These are phyloP conservation scores for Cheilinus undulatus DNA, from an alignment of 2,113 vertebrate genomes.

Conservation along the genomic window DNA sequence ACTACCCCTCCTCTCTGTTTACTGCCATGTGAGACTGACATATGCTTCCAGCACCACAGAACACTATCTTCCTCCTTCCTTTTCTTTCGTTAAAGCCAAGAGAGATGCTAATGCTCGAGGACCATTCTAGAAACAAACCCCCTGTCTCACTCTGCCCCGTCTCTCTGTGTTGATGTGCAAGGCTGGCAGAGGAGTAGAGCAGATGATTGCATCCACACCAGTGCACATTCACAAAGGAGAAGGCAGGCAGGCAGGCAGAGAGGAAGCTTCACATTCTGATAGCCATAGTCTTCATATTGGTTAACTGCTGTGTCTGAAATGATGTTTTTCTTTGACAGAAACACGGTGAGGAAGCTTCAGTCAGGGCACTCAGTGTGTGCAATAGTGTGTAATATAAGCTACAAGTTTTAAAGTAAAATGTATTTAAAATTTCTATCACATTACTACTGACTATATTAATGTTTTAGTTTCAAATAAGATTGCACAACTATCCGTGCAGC, in stretches of 20 bases:
- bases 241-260: conserved; percentile 42
- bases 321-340: background rate
- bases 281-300: conserved; percentile 33
- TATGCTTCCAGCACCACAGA: conserved; percentile 1
- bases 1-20: background rate
- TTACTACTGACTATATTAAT: background rate
- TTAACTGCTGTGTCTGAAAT: conserved; percentile 33
- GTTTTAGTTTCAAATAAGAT: background rate
- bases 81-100: conserved; percentile 6
- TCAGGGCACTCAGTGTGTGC: background rate
- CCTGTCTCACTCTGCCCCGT: background rate
- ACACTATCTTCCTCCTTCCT: conserved; percentile 14
- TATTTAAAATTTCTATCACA: background rate
- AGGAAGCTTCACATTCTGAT: conserved; percentile 53
- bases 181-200: conserved; percentile 54
- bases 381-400: too few species aligned
- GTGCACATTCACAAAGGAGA: conserved; percentile 78
- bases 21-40: conserved; percentile 13
- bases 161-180: conserved; percentile 37
- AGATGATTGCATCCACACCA: conserved; percentile 76
- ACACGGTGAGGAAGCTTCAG: background rate
- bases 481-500: background rate
- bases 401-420: too few species aligned
- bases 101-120: conserved; percentile 22
- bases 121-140: conserved; percentile 2